Evolutionary conservation across 2,888 invertebrate species (phyloP).

Genomic region (Phymatocera aterrima): DNA sequence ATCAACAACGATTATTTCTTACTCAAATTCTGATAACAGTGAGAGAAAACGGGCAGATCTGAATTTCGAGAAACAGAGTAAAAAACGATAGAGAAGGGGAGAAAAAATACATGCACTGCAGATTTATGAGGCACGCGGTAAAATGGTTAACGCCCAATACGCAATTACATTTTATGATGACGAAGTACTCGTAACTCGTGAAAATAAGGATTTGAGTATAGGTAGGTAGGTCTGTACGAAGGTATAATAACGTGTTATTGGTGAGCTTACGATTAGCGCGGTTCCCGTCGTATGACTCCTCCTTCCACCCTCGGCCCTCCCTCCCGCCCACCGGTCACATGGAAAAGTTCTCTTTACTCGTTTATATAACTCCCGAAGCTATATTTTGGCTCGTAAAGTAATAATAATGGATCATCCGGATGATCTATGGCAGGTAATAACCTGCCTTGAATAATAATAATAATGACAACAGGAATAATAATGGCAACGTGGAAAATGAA

Average conservation of each 20-base stretch:
- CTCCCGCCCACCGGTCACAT: too few relatives aligned
- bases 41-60: too few relatives aligned
- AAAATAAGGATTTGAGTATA: not conserved
- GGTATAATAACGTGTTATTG: not conserved
- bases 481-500: too few relatives aligned
- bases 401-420: constrained; percentile 19
- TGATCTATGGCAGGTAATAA: not conserved
- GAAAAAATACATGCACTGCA: not conserved
- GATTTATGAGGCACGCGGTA: not conserved
- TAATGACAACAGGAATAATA: too few relatives aligned
- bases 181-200: not conserved
- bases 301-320: too few relatives aligned
- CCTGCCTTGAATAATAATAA: too few relatives aligned
- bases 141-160: not conserved
- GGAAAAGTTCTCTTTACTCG: not conserved
- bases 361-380: constrained; percentile 1
- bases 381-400: constrained; percentile 25
- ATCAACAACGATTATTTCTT: too few relatives aligned
- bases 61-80: too few relatives aligned
- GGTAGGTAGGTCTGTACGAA: too few relatives aligned
- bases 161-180: not conserved
- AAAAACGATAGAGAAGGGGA: too few relatives aligned
- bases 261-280: not conserved
- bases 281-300: not conserved
- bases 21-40: too few relatives aligned